These are phyloP conservation scores for Cryptocheilus praepositus DNA, from an alignment of 2,888 invertebrate species.

Conservation along the genomic window DNA sequence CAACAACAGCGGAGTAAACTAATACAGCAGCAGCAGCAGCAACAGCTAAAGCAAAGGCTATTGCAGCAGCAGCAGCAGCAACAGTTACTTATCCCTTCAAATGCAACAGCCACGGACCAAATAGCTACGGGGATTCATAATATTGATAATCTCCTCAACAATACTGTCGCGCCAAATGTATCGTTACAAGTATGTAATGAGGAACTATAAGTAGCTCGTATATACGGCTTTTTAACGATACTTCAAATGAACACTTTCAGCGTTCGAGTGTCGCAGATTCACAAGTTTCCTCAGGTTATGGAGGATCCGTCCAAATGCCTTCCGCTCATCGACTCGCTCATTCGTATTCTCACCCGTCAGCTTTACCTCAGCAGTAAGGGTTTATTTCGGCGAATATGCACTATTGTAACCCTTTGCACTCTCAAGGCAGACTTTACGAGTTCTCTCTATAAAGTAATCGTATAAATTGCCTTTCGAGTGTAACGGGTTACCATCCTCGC, in stretches of 20 bases:
- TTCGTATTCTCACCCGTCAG: constrained; percentile 71
- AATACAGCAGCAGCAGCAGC: constrained; percentile 77
- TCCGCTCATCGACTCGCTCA: constrained; percentile 73
- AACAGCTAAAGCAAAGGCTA: constrained; percentile 81
- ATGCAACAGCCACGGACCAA: constrained; percentile 81
- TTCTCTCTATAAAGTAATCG: too few relatives aligned
- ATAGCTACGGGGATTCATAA: constrained; percentile 79
- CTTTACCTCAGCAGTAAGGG: constrained; percentile 72
- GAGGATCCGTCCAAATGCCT: constrained; percentile 75
- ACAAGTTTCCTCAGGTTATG: constrained; percentile 81
- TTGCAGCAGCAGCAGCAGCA: constrained; percentile 88
- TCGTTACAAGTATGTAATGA: constrained; percentile 80
- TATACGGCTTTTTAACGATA: not conserved
- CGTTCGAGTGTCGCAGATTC: constrained; percentile 77
- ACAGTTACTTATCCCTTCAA: constrained; percentile 87
- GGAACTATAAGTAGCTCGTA: not conserved
- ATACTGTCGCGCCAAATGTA: constrained; percentile 92
- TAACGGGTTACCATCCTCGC: too few relatives aligned
- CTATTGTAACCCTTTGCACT: too few relatives aligned
- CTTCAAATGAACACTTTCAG: constrained; percentile 56
- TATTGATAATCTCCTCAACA: constrained; percentile 89
- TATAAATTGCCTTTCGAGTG: too few relatives aligned
- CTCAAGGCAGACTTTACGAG: too few relatives aligned
- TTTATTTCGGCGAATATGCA: not conserved
- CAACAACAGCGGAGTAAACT: constrained; percentile 68